Evolutionary conservation across 2,113 vertebrate species (phyloP).

Genomic region (Zeus faber): DNA sequence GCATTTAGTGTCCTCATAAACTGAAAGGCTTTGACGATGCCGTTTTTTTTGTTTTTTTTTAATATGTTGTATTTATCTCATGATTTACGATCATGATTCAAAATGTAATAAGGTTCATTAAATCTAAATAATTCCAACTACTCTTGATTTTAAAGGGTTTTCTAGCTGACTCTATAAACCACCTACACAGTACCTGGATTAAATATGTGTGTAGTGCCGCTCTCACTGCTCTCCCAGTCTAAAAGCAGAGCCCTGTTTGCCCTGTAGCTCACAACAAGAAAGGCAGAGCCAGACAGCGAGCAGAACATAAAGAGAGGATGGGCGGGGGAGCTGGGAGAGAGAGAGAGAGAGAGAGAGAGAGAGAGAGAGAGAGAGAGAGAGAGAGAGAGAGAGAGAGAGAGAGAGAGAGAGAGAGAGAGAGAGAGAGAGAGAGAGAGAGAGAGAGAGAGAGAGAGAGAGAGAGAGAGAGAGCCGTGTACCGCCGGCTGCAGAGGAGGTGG

Average conservation of each 20-base stretch:
- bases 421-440: conserved; percentile 6
- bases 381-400: conserved; percentile 4
- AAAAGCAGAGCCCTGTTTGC: conserved; percentile 41
- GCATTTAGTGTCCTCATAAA: too few species aligned
- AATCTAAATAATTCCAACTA: too few species aligned
- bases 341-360: conserved; percentile 4
- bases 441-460: not conserved
- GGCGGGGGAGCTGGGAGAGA: not conserved
- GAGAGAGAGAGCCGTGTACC: conserved; percentile 18
- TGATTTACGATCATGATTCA: too few species aligned
- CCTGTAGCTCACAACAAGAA: conserved; percentile 16
- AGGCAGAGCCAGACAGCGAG: conserved; percentile 10
- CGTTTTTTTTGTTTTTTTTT: too few species aligned
- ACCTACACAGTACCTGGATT: too few species aligned
- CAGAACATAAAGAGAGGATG: not conserved
- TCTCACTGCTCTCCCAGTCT: conserved; percentile 35
- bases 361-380: conserved; percentile 19
- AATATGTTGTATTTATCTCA: too few species aligned
- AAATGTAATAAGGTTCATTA: too few species aligned
- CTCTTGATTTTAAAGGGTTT: too few species aligned
- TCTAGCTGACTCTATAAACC: too few species aligned
- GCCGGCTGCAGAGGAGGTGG: too few species aligned
- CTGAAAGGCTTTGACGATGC: too few species aligned
- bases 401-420: not conserved
- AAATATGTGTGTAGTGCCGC: conserved; percentile 37